Percentiles rank a stretch among this genome's conserved stretches.
Evolutionary conservation across 2,797 vertebrate species (phyloP).

Genomic region (Rousettus madagascariensis): DNA sequence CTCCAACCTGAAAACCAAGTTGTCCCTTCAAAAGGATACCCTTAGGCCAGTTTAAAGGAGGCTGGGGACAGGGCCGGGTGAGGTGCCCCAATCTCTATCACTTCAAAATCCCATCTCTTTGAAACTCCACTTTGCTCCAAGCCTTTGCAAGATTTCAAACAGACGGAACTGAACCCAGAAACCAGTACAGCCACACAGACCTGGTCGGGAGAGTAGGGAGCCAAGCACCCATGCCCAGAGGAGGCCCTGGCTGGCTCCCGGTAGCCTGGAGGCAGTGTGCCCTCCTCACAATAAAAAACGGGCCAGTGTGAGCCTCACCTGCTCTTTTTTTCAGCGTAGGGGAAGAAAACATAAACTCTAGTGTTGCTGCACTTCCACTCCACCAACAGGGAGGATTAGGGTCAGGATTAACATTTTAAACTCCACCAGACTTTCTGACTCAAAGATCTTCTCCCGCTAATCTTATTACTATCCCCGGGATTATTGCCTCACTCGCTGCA

Average conservation of each 20-base stretch:
- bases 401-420: conserved; percentile 93
- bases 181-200: conserved; percentile 57
- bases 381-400: conserved; percentile 88
- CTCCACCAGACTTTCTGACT: conserved; percentile 90
- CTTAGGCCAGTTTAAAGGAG: neutral
- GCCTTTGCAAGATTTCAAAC: conserved; percentile 52
- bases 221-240: conserved; percentile 56
- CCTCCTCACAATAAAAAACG: conserved; percentile 83
- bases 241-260: conserved; percentile 52
- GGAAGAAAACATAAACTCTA: conserved; percentile 78
- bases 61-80: neutral
- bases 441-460: conserved; percentile 87
- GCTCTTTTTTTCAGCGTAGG: conserved; percentile 57
- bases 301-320: conserved; percentile 68
- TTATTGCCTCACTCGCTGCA: conserved; percentile 83
- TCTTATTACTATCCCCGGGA: conserved; percentile 88
- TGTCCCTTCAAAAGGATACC: neutral
- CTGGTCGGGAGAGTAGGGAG: conserved; percentile 48
- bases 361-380: conserved; percentile 81
- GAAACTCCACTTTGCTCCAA: conserved; percentile 20
- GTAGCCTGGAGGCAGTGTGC: conserved; percentile 71
- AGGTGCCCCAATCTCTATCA: neutral
- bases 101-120: conserved; percentile 38
- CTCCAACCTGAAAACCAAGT: neutral
- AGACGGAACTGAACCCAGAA: conserved; percentile 48